These are phyloP conservation scores for Acrobasis consociella DNA, from an alignment of 2,888 invertebrate species.

Conservation along the genomic window DNA sequence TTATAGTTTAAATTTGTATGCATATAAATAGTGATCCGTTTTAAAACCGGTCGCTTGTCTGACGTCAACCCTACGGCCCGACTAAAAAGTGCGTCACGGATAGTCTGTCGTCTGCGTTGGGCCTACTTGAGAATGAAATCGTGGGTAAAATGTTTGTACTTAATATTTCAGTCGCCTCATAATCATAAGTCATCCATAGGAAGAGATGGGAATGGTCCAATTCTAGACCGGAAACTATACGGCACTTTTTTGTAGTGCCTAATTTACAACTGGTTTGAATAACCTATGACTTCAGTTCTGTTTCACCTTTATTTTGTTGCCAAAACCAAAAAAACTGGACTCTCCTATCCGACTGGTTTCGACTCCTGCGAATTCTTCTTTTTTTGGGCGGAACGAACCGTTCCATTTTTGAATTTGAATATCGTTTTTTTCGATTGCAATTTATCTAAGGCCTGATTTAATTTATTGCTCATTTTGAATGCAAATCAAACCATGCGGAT, in stretches of 20 bases:
- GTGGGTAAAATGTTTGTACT: no score
- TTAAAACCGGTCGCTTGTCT: no score
- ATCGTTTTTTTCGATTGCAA: constrained; percentile 8
- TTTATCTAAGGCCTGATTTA: background rate
- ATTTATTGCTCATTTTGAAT: background rate
- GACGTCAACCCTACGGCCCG: no score
- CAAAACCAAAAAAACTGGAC: constrained; percentile 11
- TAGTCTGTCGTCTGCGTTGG: no score
- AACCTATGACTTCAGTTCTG: background rate
- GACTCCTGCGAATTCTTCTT: constrained; percentile 19
- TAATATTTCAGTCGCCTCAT: no score
- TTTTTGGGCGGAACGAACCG: constrained; percentile 16
- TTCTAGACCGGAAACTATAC: no score
- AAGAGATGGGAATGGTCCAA: no score
- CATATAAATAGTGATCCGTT: no score
- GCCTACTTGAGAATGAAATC: no score
- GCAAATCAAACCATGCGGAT: background rate
- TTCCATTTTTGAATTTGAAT: constrained; percentile 17
- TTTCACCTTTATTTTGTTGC: background rate
- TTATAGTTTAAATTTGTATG: no score
- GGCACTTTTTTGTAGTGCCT: background rate
- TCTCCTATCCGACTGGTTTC: constrained; percentile 17
- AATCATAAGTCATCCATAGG: no score
- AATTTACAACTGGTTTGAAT: background rate
- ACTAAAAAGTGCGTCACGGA: no score